Evolutionary conservation across 2,888 invertebrate genomes (phyloP), one percentile per base, ranked within the genome.

Genomic region (Scaptomyza caliginosa): DNA sequence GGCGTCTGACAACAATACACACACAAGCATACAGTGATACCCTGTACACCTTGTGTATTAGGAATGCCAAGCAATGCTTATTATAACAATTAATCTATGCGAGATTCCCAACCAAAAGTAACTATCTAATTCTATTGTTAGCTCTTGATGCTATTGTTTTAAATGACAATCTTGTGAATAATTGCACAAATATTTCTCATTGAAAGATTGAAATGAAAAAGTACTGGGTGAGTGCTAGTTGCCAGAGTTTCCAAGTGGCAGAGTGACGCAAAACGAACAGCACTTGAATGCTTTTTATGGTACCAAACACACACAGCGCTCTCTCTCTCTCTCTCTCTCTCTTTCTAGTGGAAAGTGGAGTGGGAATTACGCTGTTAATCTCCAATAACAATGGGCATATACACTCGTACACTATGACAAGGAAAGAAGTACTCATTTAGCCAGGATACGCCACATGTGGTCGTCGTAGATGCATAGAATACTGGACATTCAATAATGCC

Each of bases 1-100:
- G 52, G 65, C 64, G 78, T 67, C 69, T 58, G 78, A 74, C 82
- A 80, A 74, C 60, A 21, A 75, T 55, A 67, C 42, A 63, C 75
- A 78, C 57, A 46, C n/a, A n/a, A n/a, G n/a, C n/a, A n/a, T n/a
- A n/a, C 11, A 6, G 11, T 26, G 17, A 43, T 43, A 43, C 17
- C 26, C 26, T 28, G 43, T 24, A 8, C 6, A 21, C 21, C 4
- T 21, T 21, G 21, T 21, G 2, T 4, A 21, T 21, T 21, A 3
- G 4, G 21, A 21, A 21, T 21, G 21, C 21, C 4, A 21, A 3
- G 21, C 21, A 21, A 21, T n/a, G 21, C 2, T 21, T 3, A 21
- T 21, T 21, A 21, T 4, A 21, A 4, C 21, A 21, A 2, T 21
- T 21, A 21, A 21, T 7, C 2, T 3, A 13, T 32, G 32, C 0